Evolutionary conservation across 2,113 vertebrate genomes (phyloP).

Genomic region (Tichodroma muraria): DNA sequence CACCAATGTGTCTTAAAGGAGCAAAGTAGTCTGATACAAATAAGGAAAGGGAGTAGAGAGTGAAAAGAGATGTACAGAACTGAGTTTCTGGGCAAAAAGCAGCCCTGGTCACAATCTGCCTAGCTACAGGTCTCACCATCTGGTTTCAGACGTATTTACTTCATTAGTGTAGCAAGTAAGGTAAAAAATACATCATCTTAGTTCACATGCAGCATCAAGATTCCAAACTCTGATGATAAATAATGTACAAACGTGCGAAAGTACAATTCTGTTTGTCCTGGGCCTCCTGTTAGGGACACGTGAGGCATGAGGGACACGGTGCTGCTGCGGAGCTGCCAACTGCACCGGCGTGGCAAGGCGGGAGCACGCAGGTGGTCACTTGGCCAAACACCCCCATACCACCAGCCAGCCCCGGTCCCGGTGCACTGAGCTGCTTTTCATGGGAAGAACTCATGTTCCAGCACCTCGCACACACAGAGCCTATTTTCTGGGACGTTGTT

Average conservation of each 20-base stretch:
- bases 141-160: background rate
- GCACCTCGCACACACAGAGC: background rate
- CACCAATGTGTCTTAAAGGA: background rate
- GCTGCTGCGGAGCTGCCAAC: fast-evolving
- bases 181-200: conserved; percentile 62
- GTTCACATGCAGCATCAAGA: conserved; percentile 73
- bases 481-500: background rate
- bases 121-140: background rate
- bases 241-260: conserved; percentile 73
- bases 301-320: background rate
- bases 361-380: background rate
- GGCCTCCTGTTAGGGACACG: conserved; percentile 43
- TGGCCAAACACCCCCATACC: background rate
- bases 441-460: background rate
- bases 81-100: background rate
- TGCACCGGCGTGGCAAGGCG: fast-evolving
- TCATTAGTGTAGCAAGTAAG: background rate
- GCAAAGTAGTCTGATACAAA: background rate
- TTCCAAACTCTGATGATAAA: conserved; percentile 72
- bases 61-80: background rate
- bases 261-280: conserved; percentile 47
- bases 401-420: background rate
- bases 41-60: background rate
- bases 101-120: background rate
- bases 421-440: background rate